A percentile compares a stretch with the other conserved stretches of the same genome.
Conservation (phyloP, 2,888 invertebrate genomes). For the Meliscaeva auricollis region DNA sequence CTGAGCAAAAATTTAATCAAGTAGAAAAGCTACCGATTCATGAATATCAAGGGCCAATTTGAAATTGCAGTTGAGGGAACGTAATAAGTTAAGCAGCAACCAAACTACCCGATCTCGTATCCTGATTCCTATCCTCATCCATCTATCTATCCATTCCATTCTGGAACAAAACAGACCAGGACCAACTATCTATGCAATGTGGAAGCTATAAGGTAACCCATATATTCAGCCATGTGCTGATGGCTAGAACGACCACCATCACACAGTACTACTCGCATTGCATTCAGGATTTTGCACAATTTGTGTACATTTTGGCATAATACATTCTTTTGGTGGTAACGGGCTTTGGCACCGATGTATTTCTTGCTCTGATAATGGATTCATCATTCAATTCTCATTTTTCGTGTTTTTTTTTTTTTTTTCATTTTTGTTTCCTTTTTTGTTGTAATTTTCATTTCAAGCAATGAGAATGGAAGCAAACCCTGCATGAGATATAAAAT, state of each 20-base stretch:
- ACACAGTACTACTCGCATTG: conserved; percentile 41
- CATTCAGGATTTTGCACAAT: conserved; percentile 67
- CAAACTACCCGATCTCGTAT: conserved; percentile 25
- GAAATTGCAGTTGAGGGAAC: conserved; percentile 57
- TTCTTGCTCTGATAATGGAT: conserved; percentile 68
- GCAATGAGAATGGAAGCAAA: not conserved
- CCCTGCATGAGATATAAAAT: conserved; percentile 53
- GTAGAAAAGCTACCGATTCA: conserved; percentile 73
- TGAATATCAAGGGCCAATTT: conserved; percentile 75
- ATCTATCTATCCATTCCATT: conserved; percentile 17
- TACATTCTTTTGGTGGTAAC: conserved; percentile 63
- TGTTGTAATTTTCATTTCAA: conserved; percentile 16
- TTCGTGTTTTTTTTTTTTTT: conserved; percentile 3
- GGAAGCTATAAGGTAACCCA: conserved; percentile 38
- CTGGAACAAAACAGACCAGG: not conserved
- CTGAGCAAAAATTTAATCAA: conserved; percentile 71
- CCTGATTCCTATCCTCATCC: conserved; percentile 20
- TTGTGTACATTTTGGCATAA: conserved; percentile 64
- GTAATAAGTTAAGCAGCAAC: conserved; percentile 70
- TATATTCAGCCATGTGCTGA: conserved; percentile 28
- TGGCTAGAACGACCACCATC: conserved; percentile 41
- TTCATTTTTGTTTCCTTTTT: not conserved
- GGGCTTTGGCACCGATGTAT: conserved; percentile 41
- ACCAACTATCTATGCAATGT: conserved; percentile 13
- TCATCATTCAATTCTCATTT: conserved; percentile 64